A percentile compares a stretch with the other conserved stretches of the same genome.
These are phyloP conservation scores for Scaptomyza reducta DNA, from an alignment of 2,888 invertebrate genomes.

Conservation along the genomic window DNA sequence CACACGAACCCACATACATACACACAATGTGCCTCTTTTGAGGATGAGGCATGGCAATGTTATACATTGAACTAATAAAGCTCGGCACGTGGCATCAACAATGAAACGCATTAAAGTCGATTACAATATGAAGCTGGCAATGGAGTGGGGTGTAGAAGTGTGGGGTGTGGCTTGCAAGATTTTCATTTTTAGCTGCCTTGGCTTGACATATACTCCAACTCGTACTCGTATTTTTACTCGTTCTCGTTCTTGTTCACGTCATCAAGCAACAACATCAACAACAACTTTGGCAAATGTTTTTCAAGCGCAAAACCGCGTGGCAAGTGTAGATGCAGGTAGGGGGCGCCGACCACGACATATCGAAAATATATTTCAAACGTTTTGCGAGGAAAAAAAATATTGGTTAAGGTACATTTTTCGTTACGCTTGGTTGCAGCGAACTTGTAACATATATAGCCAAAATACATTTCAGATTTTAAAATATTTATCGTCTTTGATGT, in stretches of 20 bases:
- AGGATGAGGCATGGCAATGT: slow-evolving; percentile 66
- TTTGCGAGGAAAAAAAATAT: slow-evolving; percentile 1
- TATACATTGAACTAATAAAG: slow-evolving; percentile 84
- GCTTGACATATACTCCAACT: slow-evolving; percentile 17
- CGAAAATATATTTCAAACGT: slow-evolving; percentile 25
- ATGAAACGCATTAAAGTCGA: slow-evolving; percentile 85
- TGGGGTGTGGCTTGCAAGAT: slow-evolving; percentile 11
- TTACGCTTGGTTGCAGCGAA: background rate
- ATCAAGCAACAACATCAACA: slow-evolving; percentile 48
- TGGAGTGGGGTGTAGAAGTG: background rate
- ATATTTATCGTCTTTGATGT: background rate
- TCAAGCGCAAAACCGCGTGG: slow-evolving; percentile 47
- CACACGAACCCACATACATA: slow-evolving; percentile 24
- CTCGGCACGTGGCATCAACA: slow-evolving; percentile 84
- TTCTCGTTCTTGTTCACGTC: slow-evolving; percentile 36
- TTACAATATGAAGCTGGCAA: slow-evolving; percentile 81
- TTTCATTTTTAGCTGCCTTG: slow-evolving; percentile 32
- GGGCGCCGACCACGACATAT: slow-evolving; percentile 16
- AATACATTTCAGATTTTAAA: too few relatives aligned
- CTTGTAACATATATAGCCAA: background rate
- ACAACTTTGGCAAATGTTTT: slow-evolving; percentile 26
- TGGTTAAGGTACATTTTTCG: background rate
- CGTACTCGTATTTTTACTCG: slow-evolving; percentile 22
- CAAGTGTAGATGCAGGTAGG: slow-evolving; percentile 8
- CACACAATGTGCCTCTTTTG: slow-evolving; percentile 29